phyloP scores from a whole-genome alignment of 2,888 invertebrate species.

The Scaptomyza parva region DNA sequence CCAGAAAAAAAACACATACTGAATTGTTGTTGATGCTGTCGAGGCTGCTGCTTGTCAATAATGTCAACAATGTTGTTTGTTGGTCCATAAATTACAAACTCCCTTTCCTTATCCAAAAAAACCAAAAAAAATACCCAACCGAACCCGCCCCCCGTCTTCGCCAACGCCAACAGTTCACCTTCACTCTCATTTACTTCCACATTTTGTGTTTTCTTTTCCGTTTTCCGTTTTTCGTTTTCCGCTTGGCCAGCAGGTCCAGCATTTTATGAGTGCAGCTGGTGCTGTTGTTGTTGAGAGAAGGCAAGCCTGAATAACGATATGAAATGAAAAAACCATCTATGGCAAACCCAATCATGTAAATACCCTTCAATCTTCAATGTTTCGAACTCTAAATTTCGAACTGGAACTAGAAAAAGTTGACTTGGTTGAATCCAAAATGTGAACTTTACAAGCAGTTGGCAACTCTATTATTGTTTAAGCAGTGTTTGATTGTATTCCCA shows the following conservation, averaged over 20 bases:
- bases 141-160: no score
- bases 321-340: background rate
- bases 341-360: background rate
- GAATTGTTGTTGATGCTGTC: slow-evolving; percentile 5
- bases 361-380: background rate
- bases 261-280: slow-evolving; percentile 57
- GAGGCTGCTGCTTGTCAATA: slow-evolving; percentile 71
- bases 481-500: no score
- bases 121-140: no score
- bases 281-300: slow-evolving; percentile 26
- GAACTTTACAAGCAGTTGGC: background rate
- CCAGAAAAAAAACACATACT: background rate
- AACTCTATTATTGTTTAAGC: background rate
- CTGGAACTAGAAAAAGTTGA: no score
- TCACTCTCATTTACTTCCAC: background rate
- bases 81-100: slow-evolving; percentile 74
- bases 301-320: slow-evolving; percentile 35
- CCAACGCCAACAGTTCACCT: background rate
- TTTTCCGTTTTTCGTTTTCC: background rate
- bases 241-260: slow-evolving; percentile 26
- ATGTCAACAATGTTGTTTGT: slow-evolving; percentile 80
- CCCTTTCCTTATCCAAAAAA: slow-evolving; percentile 4
- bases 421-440: no score
- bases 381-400: no score
- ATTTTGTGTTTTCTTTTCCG: background rate